Conservation (phyloP, 2,797 vertebrate species). For the Setipinna tenuifilis region DNA sequence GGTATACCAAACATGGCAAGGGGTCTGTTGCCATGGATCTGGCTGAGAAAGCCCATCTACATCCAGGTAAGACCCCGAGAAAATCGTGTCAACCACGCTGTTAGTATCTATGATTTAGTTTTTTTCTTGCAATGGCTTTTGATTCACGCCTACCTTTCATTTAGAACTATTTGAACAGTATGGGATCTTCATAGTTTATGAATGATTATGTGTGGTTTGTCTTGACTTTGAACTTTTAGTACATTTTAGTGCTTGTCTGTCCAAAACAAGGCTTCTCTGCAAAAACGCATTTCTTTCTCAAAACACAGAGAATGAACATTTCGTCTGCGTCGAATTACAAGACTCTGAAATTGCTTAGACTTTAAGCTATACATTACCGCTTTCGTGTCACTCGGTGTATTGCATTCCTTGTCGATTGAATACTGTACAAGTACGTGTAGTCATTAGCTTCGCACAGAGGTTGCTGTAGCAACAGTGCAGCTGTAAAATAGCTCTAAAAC, state of each 20-base stretch:
- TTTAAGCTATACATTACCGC: neutral
- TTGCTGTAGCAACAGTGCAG: constrained; percentile 73
- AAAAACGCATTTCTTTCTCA: neutral
- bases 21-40: constrained; percentile 83
- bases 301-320: neutral
- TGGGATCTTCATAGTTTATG: neutral
- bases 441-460: constrained; percentile 53
- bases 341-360: neutral
- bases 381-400: neutral
- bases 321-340: neutral
- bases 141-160: neutral
- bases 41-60: constrained; percentile 82
- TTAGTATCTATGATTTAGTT: neutral
- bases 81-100: constrained; percentile 7
- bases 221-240: constrained; percentile 44
- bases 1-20: constrained; percentile 84
- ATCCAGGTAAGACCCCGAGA: constrained; percentile 82
- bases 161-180: neutral
- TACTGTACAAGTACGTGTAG: constrained; percentile 44
- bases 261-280: neutral
- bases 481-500: constrained; percentile 44
- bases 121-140: neutral
- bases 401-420: constrained; percentile 3
- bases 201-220: constrained; percentile 15
- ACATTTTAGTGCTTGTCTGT: neutral